Base-by-base conservation (phyloP, 53 echinoderm and acorn worm species). In the Actinopyga echinites region DNA sequence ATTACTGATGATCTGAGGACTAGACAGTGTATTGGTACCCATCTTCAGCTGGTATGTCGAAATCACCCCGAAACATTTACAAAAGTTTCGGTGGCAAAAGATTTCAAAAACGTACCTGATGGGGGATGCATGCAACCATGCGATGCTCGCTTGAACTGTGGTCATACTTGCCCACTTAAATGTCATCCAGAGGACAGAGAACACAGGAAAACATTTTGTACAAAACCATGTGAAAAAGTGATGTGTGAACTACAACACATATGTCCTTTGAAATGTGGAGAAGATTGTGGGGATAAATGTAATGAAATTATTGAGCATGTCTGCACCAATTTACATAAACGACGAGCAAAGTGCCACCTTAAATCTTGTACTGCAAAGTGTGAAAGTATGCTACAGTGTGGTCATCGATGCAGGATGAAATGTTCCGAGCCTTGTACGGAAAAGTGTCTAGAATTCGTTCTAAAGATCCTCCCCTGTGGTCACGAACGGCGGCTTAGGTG, bases 91-190 rank as follows among this genome's bases (percentile, higher is more conserved):
- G 49, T 26, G 29, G 85, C 79, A 22, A 68, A 57, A 20, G 96
- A 96, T 23, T 95, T 95, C 55, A 71, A 83, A 13, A 63, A 81
- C 20, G 91, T 82, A 12, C 89, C 91, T 5, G 85, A 93, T 59
- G 95, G 95, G 17, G 95, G 95, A 22, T 95, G 95, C 31, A 37
- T 52, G 2, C 38, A 77, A n/a, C 84, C 91, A 1, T 94, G 94
- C 65, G 31, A 44, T 4, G 71, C 82, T 44, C 61, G 55, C 17
- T 59, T 92, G 9, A 30, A 54, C 11, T 91, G 93, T 61, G 90
- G 90, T 20, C 93, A 93, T 43, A 56, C 30, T 0, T 93, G 93
- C 54, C 62, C 33, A 10, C 21, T 23, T 13, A 83, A 64, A 28
- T 93, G 93, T 55, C 93, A 93, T 35, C 87, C 90, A 7, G 28